A percentile compares a stretch with the other conserved stretches of the same genome.
Conservation (phyloP, 2,797 vertebrate species). For the Pipistrellus nathusii region DNA sequence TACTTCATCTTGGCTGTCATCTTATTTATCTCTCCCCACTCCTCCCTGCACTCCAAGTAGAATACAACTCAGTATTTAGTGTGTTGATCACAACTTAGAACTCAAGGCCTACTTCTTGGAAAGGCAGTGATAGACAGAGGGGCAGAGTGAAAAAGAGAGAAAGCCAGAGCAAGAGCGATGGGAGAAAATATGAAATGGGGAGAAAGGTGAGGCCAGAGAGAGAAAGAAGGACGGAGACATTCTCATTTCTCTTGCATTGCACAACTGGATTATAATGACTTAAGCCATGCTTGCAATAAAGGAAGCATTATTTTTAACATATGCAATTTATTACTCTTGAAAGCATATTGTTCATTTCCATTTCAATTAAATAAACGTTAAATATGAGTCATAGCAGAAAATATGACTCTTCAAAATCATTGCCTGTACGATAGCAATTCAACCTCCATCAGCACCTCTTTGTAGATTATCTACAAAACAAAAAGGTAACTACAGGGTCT, state of each 20-base stretch:
- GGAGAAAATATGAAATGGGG: background rate
- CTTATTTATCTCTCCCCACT: background rate
- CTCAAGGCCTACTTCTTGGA: background rate
- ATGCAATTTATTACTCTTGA: slow-evolving; percentile 8
- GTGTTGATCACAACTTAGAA: background rate
- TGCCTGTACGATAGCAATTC: background rate
- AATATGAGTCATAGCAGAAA: slow-evolving; percentile 5
- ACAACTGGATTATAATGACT: slow-evolving; percentile 43
- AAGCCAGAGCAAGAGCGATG: background rate
- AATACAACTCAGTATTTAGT: background rate
- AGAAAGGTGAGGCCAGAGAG: background rate
- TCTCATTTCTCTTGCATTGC: background rate
- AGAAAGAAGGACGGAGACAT: background rate
- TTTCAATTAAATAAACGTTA: slow-evolving; percentile 70
- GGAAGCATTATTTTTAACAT: background rate
- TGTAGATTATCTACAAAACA: slow-evolving; percentile 25
- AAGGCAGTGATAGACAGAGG: background rate
- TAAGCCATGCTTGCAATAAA: slow-evolving; percentile 4
- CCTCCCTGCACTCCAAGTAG: background rate
- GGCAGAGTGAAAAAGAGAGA: background rate
- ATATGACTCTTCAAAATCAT: slow-evolving; percentile 47
- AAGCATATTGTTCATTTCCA: slow-evolving; percentile 26
- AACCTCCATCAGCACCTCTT: slow-evolving; percentile 1
- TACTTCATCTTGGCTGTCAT: background rate
- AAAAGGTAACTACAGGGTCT: background rate